Conservation (phyloP, 2,797 vertebrate genomes). For the Aviceda leuphotes region DNA sequence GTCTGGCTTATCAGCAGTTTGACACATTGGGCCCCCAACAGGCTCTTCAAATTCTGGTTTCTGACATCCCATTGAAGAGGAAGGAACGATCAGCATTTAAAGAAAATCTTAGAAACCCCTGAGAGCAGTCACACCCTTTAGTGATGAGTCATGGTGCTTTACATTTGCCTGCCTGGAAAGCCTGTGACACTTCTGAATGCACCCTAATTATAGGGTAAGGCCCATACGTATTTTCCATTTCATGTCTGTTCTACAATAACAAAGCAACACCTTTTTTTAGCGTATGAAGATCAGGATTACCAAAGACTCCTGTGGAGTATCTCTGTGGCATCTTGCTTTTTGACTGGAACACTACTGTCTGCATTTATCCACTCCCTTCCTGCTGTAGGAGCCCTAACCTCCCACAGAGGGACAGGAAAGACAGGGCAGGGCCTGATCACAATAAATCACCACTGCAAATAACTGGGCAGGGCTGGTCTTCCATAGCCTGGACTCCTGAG, state of each 20-base stretch:
- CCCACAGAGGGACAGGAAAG: background rate
- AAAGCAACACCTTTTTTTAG: background rate
- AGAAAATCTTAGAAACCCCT: background rate
- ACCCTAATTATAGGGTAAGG: constrained; percentile 8
- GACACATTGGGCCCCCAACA: background rate
- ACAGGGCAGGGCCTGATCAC: background rate
- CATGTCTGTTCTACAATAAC: background rate
- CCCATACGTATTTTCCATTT: background rate
- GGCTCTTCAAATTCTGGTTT: background rate
- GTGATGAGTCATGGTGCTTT: background rate
- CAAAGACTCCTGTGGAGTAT: background rate
- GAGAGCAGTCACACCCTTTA: background rate
- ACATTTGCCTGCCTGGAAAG: constrained; percentile 3
- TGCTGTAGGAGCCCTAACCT: background rate
- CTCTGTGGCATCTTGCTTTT: constrained; percentile 6
- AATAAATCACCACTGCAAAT: background rate
- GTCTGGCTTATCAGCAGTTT: background rate
- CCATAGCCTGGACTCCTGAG: background rate
- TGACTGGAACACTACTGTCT: background rate
- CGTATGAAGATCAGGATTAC: background rate
- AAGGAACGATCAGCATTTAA: background rate
- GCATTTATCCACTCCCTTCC: background rate
- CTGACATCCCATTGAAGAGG: background rate
- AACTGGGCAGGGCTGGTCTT: background rate
- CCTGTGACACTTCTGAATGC: background rate